Conservation (phyloP, 1,140 invertebrate species). For the Diorhabda carinulata region DNA sequence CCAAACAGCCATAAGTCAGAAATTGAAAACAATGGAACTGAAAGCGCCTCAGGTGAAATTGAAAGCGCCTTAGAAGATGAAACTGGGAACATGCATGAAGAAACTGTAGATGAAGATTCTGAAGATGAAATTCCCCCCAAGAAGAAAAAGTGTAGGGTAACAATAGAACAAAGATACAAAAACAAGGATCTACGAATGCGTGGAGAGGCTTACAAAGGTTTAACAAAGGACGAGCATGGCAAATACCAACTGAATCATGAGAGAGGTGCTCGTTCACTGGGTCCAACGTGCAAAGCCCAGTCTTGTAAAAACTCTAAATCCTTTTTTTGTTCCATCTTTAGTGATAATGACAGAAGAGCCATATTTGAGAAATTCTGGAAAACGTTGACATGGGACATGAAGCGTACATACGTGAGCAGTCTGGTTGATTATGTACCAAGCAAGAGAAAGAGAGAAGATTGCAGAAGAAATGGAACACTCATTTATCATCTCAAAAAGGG, state of each 20-base stretch:
- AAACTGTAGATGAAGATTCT: neutral
- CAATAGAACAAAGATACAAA: neutral
- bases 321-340: neutral
- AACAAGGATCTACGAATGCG: slow-evolving; percentile 2
- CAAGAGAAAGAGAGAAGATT: slow-evolving; percentile 5
- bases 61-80: neutral
- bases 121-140: neutral
- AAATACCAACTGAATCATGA: slow-evolving; percentile 2
- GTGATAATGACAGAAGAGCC: neutral
- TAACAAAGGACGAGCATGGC: neutral
- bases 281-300: neutral
- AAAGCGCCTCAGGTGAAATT: slow-evolving; percentile 3
- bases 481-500: slow-evolving; percentile 1
- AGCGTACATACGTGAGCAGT: neutral
- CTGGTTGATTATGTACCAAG: neutral
- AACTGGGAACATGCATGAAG: neutral
- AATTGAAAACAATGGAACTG: neutral
- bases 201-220: neutral
- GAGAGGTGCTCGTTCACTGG: neutral
- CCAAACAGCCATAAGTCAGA: neutral
- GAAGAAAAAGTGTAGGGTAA: neutral
- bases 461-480: slow-evolving; percentile 1
- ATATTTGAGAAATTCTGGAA: slow-evolving; percentile 3
- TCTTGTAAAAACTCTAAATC: neutral
- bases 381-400: neutral